Base-by-base conservation (phyloP, 2,797 vertebrate species). In the Aldrovandia affinis region DNA sequence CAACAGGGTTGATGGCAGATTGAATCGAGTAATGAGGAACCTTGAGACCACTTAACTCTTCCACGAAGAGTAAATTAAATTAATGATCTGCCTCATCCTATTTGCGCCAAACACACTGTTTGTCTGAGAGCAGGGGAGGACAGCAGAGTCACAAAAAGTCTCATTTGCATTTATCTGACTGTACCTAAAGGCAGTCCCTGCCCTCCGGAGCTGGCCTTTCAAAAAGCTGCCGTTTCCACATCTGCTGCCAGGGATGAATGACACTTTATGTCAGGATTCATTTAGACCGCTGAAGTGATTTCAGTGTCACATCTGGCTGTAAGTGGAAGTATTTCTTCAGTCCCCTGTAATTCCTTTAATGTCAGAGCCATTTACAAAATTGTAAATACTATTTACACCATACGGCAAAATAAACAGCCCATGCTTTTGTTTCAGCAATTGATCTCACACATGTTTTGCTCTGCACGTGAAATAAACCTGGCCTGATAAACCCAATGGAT, bases 1-100 rank as follows among this genome's bases (percentile, higher is more conserved):
- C 57, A 68, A 78, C n/a, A 61, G 44, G 79, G 36, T 44, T 81
- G 57, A 82, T 82, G 65, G 28, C 54, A 78, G 59, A 84, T 78
- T 81, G 30, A 68, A 85, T 75, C 61, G 78, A 79, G 55, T 83
- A 83, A 63, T 65, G n/a, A 42, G 68, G 50, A 55, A 83, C 77
- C 78, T 57, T 22, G 63, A 79, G 52, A 82, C 79, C 79, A 79
- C 84, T 85, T 85, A 81, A 36, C 65, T 59, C 68, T 63, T 59
- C 79, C 59, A 14, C 25, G 61, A 81, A 70, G 70, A 78, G 81
- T 70, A 81, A 79, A 84, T 87, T 78, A 82, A 80, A 83, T 85
- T 83, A 87, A 81, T 84, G 59, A 83, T 84, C 44, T 70, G 57
- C 14, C 81, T 83, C 70, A 57, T 83, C 63, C 80, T 77, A 63